Evolutionary conservation across 2,888 invertebrate genomes (phyloP), one percentile per base, ranked within the genome.

Genomic region (Aleiodes testaceus): DNA sequence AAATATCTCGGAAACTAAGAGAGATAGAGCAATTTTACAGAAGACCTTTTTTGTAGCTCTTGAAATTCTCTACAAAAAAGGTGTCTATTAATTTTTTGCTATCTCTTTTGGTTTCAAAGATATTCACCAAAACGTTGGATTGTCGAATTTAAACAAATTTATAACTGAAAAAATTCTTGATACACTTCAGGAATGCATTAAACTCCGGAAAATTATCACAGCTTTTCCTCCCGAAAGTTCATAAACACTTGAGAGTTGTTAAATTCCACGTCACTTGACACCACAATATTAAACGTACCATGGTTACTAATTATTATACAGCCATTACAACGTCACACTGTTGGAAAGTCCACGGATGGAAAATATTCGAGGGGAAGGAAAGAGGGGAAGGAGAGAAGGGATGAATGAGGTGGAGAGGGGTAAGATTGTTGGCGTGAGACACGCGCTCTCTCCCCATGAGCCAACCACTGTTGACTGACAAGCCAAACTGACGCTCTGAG

Each of bases 291-390:
- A 77, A 74, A 61, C 75, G 71, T 70, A 77, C 78, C 78, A 72
- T 74, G 72, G 78, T 77, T 69, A 55, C 71, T 59, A 78, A 76
- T 76, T 76, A 79, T 81, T 82, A 79, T 77, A 78, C 79, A 79
- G 77, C 76, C 76, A 80, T 82, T 81, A 82, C 76, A 71, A 77
- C 80, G 77, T 79, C 77, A 78, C 79, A 78, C 74, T 76, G 75
- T 79, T 74, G 75, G 63, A 70, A 74, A 74, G 67, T 73, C 73
- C 72, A 52, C 69, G 68, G 20, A 53, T 22, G 26, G n/a, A 53
- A 53, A 53, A 53, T 53, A 53, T 53, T 20, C 36, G 11, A 9
- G 36, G 36, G 36, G 36, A 6, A 11, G 9, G 36, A 36, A 11
- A 6, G 6, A 36, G 6, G 36, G 3, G 22, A 26, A 55, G 22